Evolutionary conservation across 2,113 vertebrate genomes (phyloP), one percentile per base, ranked within the genome.

Genomic region (Corythoichthys haematopterus): DNA sequence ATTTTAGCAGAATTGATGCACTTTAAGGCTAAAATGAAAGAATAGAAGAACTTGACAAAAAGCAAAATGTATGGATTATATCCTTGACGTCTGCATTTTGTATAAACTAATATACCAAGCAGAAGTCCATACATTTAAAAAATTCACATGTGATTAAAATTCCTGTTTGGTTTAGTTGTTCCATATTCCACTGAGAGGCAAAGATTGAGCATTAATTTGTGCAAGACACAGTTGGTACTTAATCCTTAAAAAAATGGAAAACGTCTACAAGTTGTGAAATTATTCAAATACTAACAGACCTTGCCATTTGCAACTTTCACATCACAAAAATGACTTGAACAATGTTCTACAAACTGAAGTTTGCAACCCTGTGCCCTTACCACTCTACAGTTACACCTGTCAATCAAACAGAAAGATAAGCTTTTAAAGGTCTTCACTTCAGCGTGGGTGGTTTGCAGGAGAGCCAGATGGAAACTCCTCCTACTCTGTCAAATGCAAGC

Each of bases 401-500:
- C 74, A 72, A 68, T 80, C 72, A 79, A 70, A 76, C 47, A 57
- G 68, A 53, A 20, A 66, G 78, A 79, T 76, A 47, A 2, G 56
- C 80, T 76, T 84, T 77, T 68, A 74, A 73, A 13, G 51, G 75
- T 62, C 69, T 64, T 67, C 61, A 58, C 70, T 77, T 74, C 64
- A 59, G 79, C 68, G 68, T 68, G 70, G 66, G 69, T 78, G 73
- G 51, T 40, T 66, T 28, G 66, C 2, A 20, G 48, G 57, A 55
- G 13, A 70, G 64, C 57, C 58, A 64, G 46, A 59, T n/a, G 20
- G 68, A 74, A 63, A 71, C 71, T 62, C 12, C 52, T 33, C 9
- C 7, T n/a, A 50, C 35, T 53, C 65, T 76, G 62, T 72, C 33
- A 65, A 68, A 80, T 64, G 64, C 65, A 70, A 11, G 52, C 74